Evolutionary conservation across 2,888 invertebrate species (phyloP), one percentile per base, ranked within the genome.

Genomic region (Atrina japonica): DNA sequence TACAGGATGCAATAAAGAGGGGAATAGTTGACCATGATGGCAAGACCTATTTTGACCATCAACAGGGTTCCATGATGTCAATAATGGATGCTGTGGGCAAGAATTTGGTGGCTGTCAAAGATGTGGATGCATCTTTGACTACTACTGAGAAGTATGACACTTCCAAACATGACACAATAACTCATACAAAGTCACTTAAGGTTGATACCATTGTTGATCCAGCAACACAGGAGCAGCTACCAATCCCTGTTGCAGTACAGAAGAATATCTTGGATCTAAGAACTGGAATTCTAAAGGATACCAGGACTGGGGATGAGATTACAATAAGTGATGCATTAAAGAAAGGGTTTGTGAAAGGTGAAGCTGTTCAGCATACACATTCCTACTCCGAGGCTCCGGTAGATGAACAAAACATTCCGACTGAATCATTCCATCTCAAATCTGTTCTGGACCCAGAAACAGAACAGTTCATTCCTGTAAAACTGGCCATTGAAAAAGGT

Each of bases 81-180:
- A 94, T 98, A 56, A 94, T 96, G 80, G 96, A 98, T 91, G 98
- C 98, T 3, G 96, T 98, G 81, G 94, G 95, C 80, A 94, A 95
- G 91, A 94, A 97, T 77, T 94, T 98, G 21, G 93, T 97, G 77
- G 95, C 96, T 91, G 82, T 85, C 25, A 83, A 88, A 72, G 86
- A 88, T 52, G 60, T 82, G 1, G 76, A 77, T 73, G 73, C 76
- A 23, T 64, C 78, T 23, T 77, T 78, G 73, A 66, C 66, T n/a
- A 72, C 81, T 23, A 77, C 72, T 16, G 82, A 83, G 65, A 73
- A 50, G 18, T 77, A 73, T 66, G 67, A 56, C 6, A 79, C 75
- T 53, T 73, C 77, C 2, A 67, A 73, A 47, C 78, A 80, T 52
- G 74, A 82, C 47, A 79, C 76, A 3, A 70, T 85, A 23, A 81